Percentiles rank a stretch among this genome's conserved stretches.
These are phyloP conservation scores for Neelides sp. DNA, from an alignment of 1,140 invertebrate genomes.

Conservation along the genomic window DNA sequence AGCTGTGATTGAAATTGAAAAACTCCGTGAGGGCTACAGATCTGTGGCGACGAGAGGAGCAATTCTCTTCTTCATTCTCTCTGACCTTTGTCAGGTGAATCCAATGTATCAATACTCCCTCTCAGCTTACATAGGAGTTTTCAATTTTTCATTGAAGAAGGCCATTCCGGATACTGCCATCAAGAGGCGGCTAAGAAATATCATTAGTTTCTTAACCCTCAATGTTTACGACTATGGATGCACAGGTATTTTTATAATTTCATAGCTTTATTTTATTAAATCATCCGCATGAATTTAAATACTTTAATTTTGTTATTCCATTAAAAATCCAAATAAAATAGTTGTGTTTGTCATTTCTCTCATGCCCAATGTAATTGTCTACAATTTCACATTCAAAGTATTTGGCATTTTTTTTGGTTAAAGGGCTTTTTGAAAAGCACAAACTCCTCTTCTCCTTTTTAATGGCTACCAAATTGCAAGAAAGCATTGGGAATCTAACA, in stretches of 20 bases:
- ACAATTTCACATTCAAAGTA: constrained; percentile 1
- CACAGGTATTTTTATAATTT: constrained; percentile 44
- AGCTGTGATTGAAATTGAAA: constrained; percentile 65
- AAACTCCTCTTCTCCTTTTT: constrained; percentile 81
- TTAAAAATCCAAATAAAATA: constrained; percentile 6
- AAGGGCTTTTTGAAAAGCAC: constrained; percentile 75
- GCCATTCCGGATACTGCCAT: constrained; percentile 61
- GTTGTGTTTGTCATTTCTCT: not conserved
- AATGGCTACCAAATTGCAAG: constrained; percentile 68
- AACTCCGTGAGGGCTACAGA: constrained; percentile 63
- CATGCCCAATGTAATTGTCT: not conserved
- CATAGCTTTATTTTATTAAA: not conserved
- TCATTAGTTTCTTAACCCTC: constrained; percentile 67
- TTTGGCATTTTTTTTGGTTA: no score
- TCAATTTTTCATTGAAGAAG: constrained; percentile 61
- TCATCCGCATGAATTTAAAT: not conserved
- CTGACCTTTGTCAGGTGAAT: constrained; percentile 71
- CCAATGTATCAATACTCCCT: constrained; percentile 86
- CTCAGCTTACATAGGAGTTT: constrained; percentile 62
- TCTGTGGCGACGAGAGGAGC: constrained; percentile 68
- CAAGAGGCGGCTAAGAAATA: constrained; percentile 57
- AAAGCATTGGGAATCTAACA: constrained; percentile 46
- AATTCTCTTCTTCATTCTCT: constrained; percentile 74
- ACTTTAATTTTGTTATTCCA: constrained; percentile 10
- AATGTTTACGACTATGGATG: constrained; percentile 81